Base-by-base conservation (phyloP, 2,113 vertebrate species). In the Ivindomyrus marchei region DNA sequence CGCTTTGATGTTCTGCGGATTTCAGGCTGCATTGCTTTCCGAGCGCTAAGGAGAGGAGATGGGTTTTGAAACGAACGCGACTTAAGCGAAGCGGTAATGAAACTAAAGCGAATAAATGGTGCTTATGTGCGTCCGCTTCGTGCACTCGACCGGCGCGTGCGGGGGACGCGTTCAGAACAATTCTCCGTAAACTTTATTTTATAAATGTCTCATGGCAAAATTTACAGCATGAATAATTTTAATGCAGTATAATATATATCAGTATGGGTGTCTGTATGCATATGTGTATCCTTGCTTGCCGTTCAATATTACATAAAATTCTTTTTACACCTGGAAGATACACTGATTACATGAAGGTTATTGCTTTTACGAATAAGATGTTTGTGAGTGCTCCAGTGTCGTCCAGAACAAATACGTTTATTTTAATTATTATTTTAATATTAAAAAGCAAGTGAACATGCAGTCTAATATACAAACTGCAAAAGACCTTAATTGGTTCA, bases 11-110 rank as follows among this genome's bases (percentile, higher is more conserved):
- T 90, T 90, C 74, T 89, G 80, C 56, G 89, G 74, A 80, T 91
- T 90, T 92, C 88, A 88, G 89, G 88, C 90, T 88, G 91, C 90
- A 74, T 89, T 92, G 91, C 53, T 89, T 88, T 90, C 85, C 80
- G 46, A 87, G 49, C 66, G 88, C 83, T 27, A 47, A 24, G 53
- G 53, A 85, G 45, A 74, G 62, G 88, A 89, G 90, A 89, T 50
- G 84, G 58, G n/a, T 74, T 53, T 83, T 87, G 62, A 58, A 56
- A 80, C 87, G 84, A 49, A 45, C 49, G 53, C 24, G 85, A 10
- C 21, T 47, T 53, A 74, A 83, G 88, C 70, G 91, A 83, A 92
- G 89, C 89, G 83, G 92, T 90, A 90, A 90, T 91, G 88, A 85
- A 66, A 89, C 53, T 88, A 89, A 90, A 90, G 92, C 74, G 90